Evolutionary conservation across 2,888 invertebrate genomes (phyloP), one percentile per base, ranked within the genome.

Genomic region (Stenotaenia linearis): DNA sequence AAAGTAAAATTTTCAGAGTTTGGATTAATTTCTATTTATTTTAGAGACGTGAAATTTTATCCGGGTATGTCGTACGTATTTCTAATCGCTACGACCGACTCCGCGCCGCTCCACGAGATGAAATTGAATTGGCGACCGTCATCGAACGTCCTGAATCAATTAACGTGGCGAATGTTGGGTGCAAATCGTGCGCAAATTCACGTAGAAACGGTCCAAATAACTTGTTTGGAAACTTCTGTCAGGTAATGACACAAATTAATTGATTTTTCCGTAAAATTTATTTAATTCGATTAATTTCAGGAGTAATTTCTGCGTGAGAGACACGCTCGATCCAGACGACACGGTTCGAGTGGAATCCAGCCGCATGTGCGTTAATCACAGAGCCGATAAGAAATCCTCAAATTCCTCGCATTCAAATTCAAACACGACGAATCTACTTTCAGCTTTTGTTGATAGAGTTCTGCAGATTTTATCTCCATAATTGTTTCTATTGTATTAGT

Each of bases 31-130:
- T 40, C 7, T 56, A 5, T 78, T 32, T 32, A 6, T 21, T 23
- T 56, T 37, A 78, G 78, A 5, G 78, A 78, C 12, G 30, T 78
- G 28, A 61, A 21, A 30, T 78, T 78, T 61, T 30, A 78, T 25
- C 78, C 78, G 10, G 78, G 25, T 9, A 7, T 30, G 15, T 10
- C 78, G 3, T 78, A 78, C 18, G 7, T 61, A 25, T 78, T 78
- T 30, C 56, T 78, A 6, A 28, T 61, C 7, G 61, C 25, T 18
- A 32, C 78, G 1, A 25, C 25, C 2, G 78, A 78, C 25, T 50
- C 61, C 9, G 78, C 56, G 5, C 23, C 30, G 9, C 23, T 61
- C 25, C 5, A 28, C 2, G n/a, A 32, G 23, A 21, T 78, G 18
- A 25, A 25, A 9, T 10, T 78, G 3, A 23, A 56, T 9, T 78